A percentile compares a stretch with the other conserved stretches of the same genome.
These are phyloP conservation scores for Oreotragus oreotragus DNA, from an alignment of 2,113 vertebrate genomes.

Conservation along the genomic window DNA sequence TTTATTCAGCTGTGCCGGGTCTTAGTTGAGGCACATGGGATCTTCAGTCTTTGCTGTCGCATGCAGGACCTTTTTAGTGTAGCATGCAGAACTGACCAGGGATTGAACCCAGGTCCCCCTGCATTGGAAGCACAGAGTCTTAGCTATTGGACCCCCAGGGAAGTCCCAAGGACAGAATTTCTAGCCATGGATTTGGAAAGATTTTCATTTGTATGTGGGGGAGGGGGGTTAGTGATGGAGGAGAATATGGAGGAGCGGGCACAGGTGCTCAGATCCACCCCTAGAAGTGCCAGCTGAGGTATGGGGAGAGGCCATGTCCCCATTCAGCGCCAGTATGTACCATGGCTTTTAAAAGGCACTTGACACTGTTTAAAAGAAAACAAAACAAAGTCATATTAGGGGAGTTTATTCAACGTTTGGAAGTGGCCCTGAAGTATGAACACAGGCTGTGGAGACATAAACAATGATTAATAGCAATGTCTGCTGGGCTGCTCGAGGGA, in stretches of 20 bases:
- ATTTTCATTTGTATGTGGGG: neutral
- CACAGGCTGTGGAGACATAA: neutral
- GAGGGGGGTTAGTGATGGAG: neutral
- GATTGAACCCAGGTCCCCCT: neutral
- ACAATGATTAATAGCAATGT: constrained; percentile 24
- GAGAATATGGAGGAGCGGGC: neutral
- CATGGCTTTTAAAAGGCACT: neutral
- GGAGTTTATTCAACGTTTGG: neutral
- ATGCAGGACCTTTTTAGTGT: neutral
- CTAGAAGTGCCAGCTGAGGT: neutral
- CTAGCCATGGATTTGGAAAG: neutral
- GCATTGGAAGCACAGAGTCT: neutral
- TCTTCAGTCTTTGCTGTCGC: neutral
- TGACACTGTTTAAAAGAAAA: neutral
- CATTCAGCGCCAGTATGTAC: fast-evolving
- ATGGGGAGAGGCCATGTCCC: neutral
- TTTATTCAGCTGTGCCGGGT: neutral
- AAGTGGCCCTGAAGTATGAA: neutral
- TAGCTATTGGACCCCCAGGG: neutral
- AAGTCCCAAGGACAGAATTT: neutral
- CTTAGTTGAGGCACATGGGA: neutral
- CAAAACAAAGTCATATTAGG: neutral
- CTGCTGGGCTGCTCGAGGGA: constrained; percentile 9
- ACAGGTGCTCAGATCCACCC: neutral
- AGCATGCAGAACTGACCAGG: neutral